These are phyloP conservation scores for Empidonax traillii DNA, from an alignment of 2,113 vertebrate genomes.

Conservation along the genomic window DNA sequence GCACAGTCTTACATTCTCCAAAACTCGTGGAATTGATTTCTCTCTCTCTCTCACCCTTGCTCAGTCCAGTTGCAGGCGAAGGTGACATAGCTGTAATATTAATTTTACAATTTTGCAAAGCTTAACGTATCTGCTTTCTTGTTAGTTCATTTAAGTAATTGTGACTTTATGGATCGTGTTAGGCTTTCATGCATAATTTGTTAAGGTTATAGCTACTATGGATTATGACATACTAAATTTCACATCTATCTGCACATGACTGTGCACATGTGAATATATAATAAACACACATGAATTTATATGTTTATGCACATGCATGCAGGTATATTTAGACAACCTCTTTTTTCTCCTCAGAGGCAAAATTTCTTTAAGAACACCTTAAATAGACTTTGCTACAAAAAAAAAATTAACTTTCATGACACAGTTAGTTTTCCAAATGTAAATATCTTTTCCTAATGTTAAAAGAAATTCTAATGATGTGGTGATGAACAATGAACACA, in stretches of 20 bases:
- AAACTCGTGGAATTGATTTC: conserved; percentile 82
- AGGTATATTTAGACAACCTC: neutral
- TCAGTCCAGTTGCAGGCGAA: conserved; percentile 82
- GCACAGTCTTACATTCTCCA: conserved; percentile 81
- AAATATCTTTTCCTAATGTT: neutral
- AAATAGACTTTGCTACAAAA: neutral
- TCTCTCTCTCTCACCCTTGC: conserved; percentile 84
- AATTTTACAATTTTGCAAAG: conserved; percentile 81
- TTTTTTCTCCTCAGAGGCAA: neutral
- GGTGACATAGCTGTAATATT: conserved; percentile 84
- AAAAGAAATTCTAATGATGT: neutral
- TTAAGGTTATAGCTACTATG: conserved; percentile 24
- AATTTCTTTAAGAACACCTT: neutral
- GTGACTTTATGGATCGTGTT: conserved; percentile 45
- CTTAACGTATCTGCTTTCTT: conserved; percentile 64
- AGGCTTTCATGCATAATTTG: conserved; percentile 50
- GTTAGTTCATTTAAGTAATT: conserved; percentile 60
- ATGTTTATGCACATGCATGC: neutral
- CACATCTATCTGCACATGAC: neutral
- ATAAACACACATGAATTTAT: neutral
- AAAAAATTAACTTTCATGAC: neutral
- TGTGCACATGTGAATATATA: neutral
- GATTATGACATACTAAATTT: neutral
- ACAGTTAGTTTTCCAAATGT: neutral
- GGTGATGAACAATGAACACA: neutral